These are phyloP conservation scores for Tenthredo mesomela DNA, from an alignment of 2,888 invertebrate species.

Conservation along the genomic window DNA sequence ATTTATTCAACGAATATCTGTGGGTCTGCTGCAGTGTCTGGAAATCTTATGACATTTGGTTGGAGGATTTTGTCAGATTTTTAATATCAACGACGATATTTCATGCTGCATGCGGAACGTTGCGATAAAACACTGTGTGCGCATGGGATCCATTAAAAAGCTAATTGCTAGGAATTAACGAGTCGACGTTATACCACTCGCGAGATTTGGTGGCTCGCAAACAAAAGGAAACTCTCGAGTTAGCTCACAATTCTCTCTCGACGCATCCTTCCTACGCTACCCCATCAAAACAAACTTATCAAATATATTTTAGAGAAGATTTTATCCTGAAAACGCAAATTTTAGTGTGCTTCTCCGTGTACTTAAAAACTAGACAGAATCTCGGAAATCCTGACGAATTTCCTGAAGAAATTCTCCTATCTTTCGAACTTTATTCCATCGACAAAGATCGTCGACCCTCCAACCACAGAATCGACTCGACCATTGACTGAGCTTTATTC, in stretches of 20 bases:
- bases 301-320: constrained; percentile 29
- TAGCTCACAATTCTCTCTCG: not conserved
- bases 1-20: not conserved
- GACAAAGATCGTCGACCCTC: not conserved
- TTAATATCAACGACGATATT: constrained; percentile 42
- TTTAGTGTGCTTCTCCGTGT: not conserved
- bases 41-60: not conserved
- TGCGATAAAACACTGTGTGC: constrained; percentile 17
- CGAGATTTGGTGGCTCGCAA: constrained; percentile 17
- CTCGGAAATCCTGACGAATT: not conserved
- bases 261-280: constrained; percentile 8
- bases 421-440: not conserved
- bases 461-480: not conserved
- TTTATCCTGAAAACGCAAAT: not conserved
- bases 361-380: not conserved
- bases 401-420: not conserved
- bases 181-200: constrained; percentile 23
- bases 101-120: not conserved
- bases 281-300: constrained; percentile 18
- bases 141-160: constrained; percentile 41
- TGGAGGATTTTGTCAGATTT: not conserved
- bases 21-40: too few species aligned
- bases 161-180: constrained; percentile 44
- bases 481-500: not conserved
- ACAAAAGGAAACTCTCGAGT: constrained; percentile 36